These are phyloP conservation scores for Smutsia gigantea DNA, from an alignment of 2,797 vertebrate genomes.

Conservation along the genomic window DNA sequence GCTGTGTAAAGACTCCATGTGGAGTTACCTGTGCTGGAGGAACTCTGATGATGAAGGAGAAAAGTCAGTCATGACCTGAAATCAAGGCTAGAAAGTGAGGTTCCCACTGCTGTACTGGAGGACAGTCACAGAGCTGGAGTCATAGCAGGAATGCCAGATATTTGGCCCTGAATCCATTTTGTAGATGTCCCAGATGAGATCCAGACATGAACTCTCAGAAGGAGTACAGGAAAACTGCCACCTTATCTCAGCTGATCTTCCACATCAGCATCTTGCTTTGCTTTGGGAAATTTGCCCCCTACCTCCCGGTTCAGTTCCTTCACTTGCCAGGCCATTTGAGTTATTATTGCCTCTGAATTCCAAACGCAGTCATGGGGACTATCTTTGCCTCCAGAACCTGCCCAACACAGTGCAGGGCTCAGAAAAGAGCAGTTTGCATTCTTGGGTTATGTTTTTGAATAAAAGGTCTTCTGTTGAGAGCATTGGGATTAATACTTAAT, in stretches of 20 bases:
- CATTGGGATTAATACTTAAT: not conserved
- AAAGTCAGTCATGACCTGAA: not conserved
- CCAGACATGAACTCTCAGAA: conserved; percentile 32
- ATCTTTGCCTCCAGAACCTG: not conserved
- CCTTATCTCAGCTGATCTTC: not conserved
- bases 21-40: not conserved
- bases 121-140: not conserved
- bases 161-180: not conserved
- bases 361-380: not conserved
- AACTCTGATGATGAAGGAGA: too few species aligned
- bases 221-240: not conserved
- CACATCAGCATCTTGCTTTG: not conserved
- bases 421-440: conserved; percentile 36
- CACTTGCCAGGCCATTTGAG: not conserved
- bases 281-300: not conserved
- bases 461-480: not conserved
- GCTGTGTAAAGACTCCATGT: not conserved
- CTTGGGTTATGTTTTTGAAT: not conserved
- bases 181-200: conserved; percentile 38
- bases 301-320: not conserved
- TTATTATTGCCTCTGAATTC: not conserved
- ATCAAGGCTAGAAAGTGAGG: not conserved
- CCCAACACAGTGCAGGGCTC: not conserved
- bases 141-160: not conserved
- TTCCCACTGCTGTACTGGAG: not conserved